Percentiles rank a stretch among this genome's conserved stretches.
phyloP scores from a whole-genome alignment of 2,888 invertebrate genomes.

The Agrochola circellaris region DNA sequence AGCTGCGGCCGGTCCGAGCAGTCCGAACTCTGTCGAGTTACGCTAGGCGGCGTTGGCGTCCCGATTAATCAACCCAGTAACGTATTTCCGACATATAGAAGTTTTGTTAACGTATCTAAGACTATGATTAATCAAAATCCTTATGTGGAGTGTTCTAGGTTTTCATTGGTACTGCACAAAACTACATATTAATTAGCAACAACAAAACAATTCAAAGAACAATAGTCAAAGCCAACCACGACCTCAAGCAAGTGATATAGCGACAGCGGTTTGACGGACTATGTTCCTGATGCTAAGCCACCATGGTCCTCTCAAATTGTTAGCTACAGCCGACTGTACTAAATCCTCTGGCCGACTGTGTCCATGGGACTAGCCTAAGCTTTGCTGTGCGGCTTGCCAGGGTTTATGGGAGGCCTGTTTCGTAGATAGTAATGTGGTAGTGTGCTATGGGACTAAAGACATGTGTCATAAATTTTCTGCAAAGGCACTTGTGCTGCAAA shows the following conservation, averaged over 20 bases:
- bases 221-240: too few species aligned
- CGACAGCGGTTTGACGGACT: background rate
- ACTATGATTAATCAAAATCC: too few species aligned
- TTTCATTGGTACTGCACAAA: too few species aligned
- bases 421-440: background rate
- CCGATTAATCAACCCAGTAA: too few species aligned
- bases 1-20: too few species aligned
- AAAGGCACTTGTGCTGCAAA: background rate
- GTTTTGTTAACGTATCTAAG: too few species aligned
- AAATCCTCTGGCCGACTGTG: slow-evolving; percentile 1
- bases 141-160: too few species aligned
- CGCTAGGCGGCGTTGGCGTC: too few species aligned
- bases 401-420: background rate
- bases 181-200: too few species aligned
- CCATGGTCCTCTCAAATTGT: slow-evolving; percentile 21
- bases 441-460: background rate
- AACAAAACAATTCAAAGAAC: too few species aligned
- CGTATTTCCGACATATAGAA: too few species aligned
- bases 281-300: slow-evolving; percentile 9
- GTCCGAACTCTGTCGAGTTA: too few species aligned
- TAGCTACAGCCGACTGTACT: background rate
- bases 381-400: slow-evolving; percentile 22
- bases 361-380: slow-evolving; percentile 2
- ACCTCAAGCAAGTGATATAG: background rate
- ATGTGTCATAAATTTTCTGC: background rate